A percentile compares a stretch with the other conserved stretches of the same genome.
Evolutionary conservation across 2,797 vertebrate genomes (phyloP).

Genomic region (Microchirus variegatus): DNA sequence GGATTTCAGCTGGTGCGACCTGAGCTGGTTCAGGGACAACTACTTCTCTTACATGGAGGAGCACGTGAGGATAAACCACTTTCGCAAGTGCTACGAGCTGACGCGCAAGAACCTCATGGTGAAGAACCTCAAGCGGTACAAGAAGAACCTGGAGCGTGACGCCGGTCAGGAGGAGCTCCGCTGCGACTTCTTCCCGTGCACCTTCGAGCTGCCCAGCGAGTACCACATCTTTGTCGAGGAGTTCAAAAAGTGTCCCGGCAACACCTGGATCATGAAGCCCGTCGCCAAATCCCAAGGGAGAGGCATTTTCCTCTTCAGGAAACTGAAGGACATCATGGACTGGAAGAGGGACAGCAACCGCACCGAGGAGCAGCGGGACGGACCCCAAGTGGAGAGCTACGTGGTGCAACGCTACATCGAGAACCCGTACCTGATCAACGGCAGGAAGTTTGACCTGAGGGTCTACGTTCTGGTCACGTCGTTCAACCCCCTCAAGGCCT

Average conservation of each 20-base stretch:
- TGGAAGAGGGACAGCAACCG: constrained; percentile 88
- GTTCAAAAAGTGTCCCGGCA: constrained; percentile 88
- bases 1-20: constrained; percentile 94
- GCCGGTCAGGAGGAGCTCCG: constrained; percentile 82
- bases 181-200: constrained; percentile 89
- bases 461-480: constrained; percentile 89
- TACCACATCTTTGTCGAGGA: constrained; percentile 91
- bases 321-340: constrained; percentile 89
- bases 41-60: constrained; percentile 91
- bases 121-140: constrained; percentile 90
- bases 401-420: constrained; percentile 92
- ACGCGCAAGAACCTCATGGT: constrained; percentile 91
- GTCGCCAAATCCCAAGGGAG: constrained; percentile 90
- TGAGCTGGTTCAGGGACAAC: constrained; percentile 89
- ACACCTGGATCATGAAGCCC: constrained; percentile 91
- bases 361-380: constrained; percentile 87
- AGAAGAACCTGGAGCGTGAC: constrained; percentile 86
- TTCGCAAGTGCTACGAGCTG: constrained; percentile 93
- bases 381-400: constrained; percentile 87
- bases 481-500: constrained; percentile 86
- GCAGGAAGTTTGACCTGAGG: constrained; percentile 90
- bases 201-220: constrained; percentile 89
- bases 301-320: constrained; percentile 91
- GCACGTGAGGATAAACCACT: constrained; percentile 90
- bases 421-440: constrained; percentile 91